Conservation (phyloP, 2,888 invertebrate genomes). For the Ectemnius continuus region DNA sequence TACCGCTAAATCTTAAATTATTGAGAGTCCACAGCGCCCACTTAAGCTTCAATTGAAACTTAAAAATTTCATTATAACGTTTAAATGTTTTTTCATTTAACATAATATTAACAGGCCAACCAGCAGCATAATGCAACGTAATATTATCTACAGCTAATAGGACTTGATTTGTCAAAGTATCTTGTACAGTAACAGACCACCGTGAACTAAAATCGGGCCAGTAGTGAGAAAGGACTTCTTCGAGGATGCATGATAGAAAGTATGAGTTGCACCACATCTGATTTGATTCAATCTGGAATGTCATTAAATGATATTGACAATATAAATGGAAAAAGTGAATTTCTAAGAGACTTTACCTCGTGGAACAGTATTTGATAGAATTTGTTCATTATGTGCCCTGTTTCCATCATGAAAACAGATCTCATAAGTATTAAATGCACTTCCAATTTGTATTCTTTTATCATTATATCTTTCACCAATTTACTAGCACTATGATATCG, state of each 20-base stretch:
- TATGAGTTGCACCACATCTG: constrained; percentile 78
- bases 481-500: constrained; percentile 77
- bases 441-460: constrained; percentile 78
- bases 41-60: constrained; percentile 80
- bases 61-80: constrained; percentile 78
- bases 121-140: constrained; percentile 72
- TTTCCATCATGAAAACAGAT: constrained; percentile 79
- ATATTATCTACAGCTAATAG: constrained; percentile 71
- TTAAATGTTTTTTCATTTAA: constrained; percentile 69
- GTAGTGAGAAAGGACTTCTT: constrained; percentile 78
- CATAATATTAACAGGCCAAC: constrained; percentile 77
- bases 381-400: constrained; percentile 79
- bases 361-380: constrained; percentile 79
- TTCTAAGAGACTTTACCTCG: constrained; percentile 70
- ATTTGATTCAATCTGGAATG: constrained; percentile 77
- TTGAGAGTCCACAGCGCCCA: constrained; percentile 80
- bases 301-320: constrained; percentile 4
- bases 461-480: constrained; percentile 79
- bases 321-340: not conserved
- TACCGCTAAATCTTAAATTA: constrained; percentile 77
- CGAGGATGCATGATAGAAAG: constrained; percentile 77
- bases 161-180: constrained; percentile 66
- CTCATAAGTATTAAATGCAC: constrained; percentile 79
- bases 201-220: constrained; percentile 76
- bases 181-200: constrained; percentile 72